Evolutionary conservation across 2,888 invertebrate genomes (phyloP).

Genomic region (Drosophila diplacantha): DNA sequence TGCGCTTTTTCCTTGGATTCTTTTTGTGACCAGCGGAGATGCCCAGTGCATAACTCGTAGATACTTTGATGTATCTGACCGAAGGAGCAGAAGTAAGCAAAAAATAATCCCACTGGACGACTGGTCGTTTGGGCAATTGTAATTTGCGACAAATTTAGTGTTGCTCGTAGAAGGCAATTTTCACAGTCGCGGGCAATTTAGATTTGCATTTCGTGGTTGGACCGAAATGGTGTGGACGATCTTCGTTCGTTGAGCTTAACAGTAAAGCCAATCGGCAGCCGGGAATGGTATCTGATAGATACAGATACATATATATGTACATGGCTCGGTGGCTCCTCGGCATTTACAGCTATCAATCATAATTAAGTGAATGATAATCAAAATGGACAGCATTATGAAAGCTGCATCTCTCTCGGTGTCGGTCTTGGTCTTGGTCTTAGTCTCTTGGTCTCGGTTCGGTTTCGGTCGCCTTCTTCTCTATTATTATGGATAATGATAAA

Average conservation of each 20-base stretch:
- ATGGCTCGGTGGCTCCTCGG: slow-evolving; percentile 35
- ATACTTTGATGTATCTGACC: slow-evolving; percentile 20
- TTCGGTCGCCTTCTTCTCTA: slow-evolving; percentile 35
- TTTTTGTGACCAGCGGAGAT: slow-evolving; percentile 6
- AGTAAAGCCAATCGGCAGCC: slow-evolving; percentile 63
- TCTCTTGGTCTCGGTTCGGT: slow-evolving; percentile 11
- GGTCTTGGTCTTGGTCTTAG: slow-evolving; percentile 7
- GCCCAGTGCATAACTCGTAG: slow-evolving; percentile 12
- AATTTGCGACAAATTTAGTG: slow-evolving; percentile 65
- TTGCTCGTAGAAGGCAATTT: slow-evolving; percentile 24
- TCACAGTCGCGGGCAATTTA: slow-evolving; percentile 54
- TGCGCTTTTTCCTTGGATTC: neutral
- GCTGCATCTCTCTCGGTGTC: slow-evolving; percentile 27
- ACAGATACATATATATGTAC: slow-evolving; percentile 23
- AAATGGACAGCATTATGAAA: slow-evolving; percentile 66
- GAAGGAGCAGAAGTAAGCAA: neutral
- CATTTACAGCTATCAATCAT: slow-evolving; percentile 73
- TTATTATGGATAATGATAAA: slow-evolving; percentile 66
- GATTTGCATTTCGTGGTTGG: slow-evolving; percentile 46
- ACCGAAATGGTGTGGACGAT: slow-evolving; percentile 15
- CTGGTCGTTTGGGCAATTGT: slow-evolving; percentile 35
- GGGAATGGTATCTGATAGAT: slow-evolving; percentile 57
- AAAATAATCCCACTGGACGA: neutral
- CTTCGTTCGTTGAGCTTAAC: slow-evolving; percentile 46
- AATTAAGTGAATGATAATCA: slow-evolving; percentile 71